These are phyloP conservation scores for Phymatocera aterrima DNA, from an alignment of 2,888 invertebrate species.

Conservation along the genomic window DNA sequence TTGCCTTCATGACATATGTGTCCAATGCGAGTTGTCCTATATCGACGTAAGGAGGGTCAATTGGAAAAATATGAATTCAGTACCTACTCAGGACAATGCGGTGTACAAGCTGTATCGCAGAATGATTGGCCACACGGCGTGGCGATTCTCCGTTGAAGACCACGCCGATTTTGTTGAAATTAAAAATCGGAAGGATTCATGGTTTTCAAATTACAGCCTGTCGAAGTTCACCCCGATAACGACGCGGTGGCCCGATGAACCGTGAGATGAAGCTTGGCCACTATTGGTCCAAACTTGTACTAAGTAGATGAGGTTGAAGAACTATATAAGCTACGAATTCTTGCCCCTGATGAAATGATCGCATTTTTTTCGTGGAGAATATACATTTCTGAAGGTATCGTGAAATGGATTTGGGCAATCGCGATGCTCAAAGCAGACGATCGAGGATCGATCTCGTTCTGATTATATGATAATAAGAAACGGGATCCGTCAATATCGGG, in stretches of 20 bases:
- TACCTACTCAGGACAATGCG: background rate
- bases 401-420: background rate
- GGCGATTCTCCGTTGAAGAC: background rate
- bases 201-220: background rate
- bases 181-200: background rate
- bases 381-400: background rate
- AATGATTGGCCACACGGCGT: background rate
- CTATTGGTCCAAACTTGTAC: background rate
- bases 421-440: background rate
- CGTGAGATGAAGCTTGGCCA: background rate
- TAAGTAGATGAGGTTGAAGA: background rate
- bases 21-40: background rate
- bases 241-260: background rate
- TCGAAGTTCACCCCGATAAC: background rate
- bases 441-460: background rate
- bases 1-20: background rate
- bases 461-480: too few species aligned
- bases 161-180: background rate
- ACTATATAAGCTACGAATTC: background rate
- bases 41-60: constrained; percentile 27
- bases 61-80: background rate
- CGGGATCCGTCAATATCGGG: too few species aligned
- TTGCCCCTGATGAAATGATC: background rate
- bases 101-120: background rate
- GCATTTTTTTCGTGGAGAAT: background rate